Evolutionary conservation across 2,113 vertebrate genomes (phyloP).

Genomic region (Catharus minimus): DNA sequence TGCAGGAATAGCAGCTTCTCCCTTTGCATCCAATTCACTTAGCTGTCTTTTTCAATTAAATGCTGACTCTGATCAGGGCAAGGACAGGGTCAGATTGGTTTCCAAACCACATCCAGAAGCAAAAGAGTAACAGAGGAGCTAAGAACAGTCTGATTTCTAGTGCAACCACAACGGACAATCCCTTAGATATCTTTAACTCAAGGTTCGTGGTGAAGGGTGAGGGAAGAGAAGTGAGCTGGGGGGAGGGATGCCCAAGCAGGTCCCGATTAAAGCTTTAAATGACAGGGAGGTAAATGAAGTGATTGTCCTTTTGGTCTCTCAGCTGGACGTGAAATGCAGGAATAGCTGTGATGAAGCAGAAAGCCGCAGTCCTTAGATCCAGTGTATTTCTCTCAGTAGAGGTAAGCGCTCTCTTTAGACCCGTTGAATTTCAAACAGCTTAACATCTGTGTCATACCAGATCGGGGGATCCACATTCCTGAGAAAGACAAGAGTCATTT

Average conservation of each 20-base stretch:
- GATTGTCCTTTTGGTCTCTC: slow-evolving; percentile 71
- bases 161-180: slow-evolving; percentile 49
- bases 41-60: background rate
- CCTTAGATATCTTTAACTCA: slow-evolving; percentile 23
- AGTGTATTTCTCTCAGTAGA: slow-evolving; percentile 49
- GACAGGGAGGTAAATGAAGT: slow-evolving; percentile 58
- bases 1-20: slow-evolving; percentile 61
- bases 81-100: slow-evolving; percentile 8
- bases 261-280: slow-evolving; percentile 65
- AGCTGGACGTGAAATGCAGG: slow-evolving; percentile 64
- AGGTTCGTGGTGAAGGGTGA: background rate
- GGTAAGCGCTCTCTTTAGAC: slow-evolving; percentile 79
- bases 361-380: slow-evolving; percentile 58
- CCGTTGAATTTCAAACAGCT: slow-evolving; percentile 97
- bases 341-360: slow-evolving; percentile 64
- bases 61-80: slow-evolving; percentile 3
- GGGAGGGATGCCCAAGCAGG: slow-evolving; percentile 31
- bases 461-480: slow-evolving; percentile 98
- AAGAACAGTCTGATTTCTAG: slow-evolving; percentile 50
- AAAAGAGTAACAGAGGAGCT: slow-evolving; percentile 37
- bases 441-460: slow-evolving; percentile 98
- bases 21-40: slow-evolving; percentile 5
- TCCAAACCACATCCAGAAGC: slow-evolving; percentile 43
- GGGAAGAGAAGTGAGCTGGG: slow-evolving; percentile 14
- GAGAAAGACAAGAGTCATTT: slow-evolving; percentile 16